Evolutionary conservation across 2,888 invertebrate species (phyloP).

Genomic region (Oscheius myriophilus): DNA sequence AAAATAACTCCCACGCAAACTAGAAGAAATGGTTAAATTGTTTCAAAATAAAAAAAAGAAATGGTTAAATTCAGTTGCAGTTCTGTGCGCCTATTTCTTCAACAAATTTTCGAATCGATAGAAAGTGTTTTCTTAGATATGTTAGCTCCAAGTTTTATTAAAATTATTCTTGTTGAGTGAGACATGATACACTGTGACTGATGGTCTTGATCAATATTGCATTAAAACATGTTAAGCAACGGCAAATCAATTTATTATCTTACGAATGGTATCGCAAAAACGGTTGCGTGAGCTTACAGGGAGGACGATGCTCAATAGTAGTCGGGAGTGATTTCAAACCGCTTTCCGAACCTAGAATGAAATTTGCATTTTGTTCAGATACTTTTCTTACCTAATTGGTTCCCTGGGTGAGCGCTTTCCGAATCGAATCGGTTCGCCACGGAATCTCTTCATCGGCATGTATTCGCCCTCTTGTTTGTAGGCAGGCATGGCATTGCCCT

Average conservation of each 20-base stretch:
- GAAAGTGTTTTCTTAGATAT: too few relatives aligned
- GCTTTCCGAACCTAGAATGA: conserved; percentile 49
- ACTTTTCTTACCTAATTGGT: conserved; percentile 64
- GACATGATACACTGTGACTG: too few relatives aligned
- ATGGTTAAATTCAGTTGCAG: too few relatives aligned
- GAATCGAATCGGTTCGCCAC: conserved; percentile 65
- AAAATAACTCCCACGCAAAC: conserved; percentile 28
- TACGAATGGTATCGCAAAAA: too few relatives aligned
- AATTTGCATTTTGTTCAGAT: not conserved
- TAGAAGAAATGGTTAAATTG: not conserved
- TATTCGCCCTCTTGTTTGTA: conserved; percentile 23
- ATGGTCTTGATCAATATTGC: too few relatives aligned
- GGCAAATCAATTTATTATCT: too few relatives aligned
- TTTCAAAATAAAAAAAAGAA: too few relatives aligned
- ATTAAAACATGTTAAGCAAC: too few relatives aligned
- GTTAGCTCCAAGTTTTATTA: too few relatives aligned
- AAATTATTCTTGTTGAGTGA: too few relatives aligned
- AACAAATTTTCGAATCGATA: too few relatives aligned
- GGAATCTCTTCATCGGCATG: conserved; percentile 43
- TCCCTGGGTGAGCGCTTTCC: conserved; percentile 68
- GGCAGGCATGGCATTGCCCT: conserved; percentile 12
- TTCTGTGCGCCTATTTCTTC: too few relatives aligned
- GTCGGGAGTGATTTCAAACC: conserved; percentile 43
- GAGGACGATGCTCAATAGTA: conserved; percentile 30
- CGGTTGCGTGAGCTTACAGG: not conserved